These are phyloP conservation scores for Emmelina monodactyla DNA, from an alignment of 2,888 invertebrate genomes.

Conservation along the genomic window DNA sequence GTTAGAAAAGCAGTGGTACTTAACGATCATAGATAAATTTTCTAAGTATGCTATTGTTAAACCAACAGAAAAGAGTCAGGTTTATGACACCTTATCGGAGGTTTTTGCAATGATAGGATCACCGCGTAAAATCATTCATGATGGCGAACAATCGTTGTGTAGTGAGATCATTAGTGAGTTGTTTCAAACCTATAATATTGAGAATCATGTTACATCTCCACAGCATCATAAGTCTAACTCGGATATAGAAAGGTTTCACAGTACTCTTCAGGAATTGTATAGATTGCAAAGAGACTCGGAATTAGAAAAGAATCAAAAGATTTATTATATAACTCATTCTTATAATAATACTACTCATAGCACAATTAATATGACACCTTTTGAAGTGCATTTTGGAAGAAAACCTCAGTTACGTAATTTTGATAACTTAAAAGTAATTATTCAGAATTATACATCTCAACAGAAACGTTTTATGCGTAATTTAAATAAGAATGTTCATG, in stretches of 20 bases:
- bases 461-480: slow-evolving; percentile 7
- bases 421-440: slow-evolving; percentile 7
- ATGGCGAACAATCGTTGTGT: slow-evolving; percentile 14
- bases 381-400: slow-evolving; percentile 11
- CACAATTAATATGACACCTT: slow-evolving; percentile 8
- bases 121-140: slow-evolving; percentile 13
- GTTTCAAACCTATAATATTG: slow-evolving; percentile 13
- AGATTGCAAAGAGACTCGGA: slow-evolving; percentile 6
- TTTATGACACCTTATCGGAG: slow-evolving; percentile 13
- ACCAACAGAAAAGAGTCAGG: slow-evolving; percentile 12
- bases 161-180: slow-evolving; percentile 13
- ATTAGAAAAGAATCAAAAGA: slow-evolving; percentile 8
- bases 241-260: slow-evolving; percentile 15
- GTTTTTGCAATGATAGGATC: slow-evolving; percentile 14
- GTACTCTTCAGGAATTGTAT: slow-evolving; percentile 11
- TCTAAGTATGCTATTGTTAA: slow-evolving; percentile 14
- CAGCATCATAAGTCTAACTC: slow-evolving; percentile 16
- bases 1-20: slow-evolving; percentile 14
- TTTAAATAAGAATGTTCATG: not conserved
- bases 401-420: slow-evolving; percentile 11
- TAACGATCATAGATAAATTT: slow-evolving; percentile 16
- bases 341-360: slow-evolving; percentile 10
- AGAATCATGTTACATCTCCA: slow-evolving; percentile 11
- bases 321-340: slow-evolving; percentile 8
- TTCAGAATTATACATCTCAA: slow-evolving; percentile 1